Conservation (phyloP, 30 jellyfish, hydroid and myxozoan genomes). For the Clytia hemisphaerica region DNA sequence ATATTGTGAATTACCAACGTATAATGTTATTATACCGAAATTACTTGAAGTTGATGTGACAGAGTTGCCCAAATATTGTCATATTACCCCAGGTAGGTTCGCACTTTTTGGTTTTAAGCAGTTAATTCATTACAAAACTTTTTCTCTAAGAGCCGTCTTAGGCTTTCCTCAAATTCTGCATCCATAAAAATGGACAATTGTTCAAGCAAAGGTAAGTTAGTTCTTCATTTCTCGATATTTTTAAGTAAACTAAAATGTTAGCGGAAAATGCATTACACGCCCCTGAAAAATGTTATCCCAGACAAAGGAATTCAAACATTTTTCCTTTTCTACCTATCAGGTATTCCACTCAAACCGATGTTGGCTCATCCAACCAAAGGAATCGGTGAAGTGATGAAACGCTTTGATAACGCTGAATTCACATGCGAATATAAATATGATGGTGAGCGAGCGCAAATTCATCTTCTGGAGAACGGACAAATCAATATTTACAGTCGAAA, state of each 20-base stretch:
- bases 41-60: constrained; percentile 65
- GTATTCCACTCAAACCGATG: constrained; percentile 96
- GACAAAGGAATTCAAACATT: no score
- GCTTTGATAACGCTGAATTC: constrained; percentile 75
- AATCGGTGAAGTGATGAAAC: constrained; percentile 67
- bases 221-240: not conserved
- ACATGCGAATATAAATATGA: constrained; percentile 89
- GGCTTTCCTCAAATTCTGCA: not conserved
- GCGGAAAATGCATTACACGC: not conserved
- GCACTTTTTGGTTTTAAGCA: no score
- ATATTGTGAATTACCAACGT: constrained; percentile 88
- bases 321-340: constrained; percentile 12
- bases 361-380: constrained; percentile 96
- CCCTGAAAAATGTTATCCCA: no score
- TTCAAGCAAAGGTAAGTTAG: not conserved
- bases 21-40: constrained; percentile 57
- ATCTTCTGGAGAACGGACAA: constrained; percentile 59
- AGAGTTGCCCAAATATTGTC: constrained; percentile 64
- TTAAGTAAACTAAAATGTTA: not conserved
- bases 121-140: not conserved
- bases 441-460: constrained; percentile 99
- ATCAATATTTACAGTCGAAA: constrained; percentile 70
- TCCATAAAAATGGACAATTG: not conserved
- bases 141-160: not conserved
- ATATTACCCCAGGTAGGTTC: constrained; percentile 85